Conservation (phyloP, 2,888 invertebrate species). For the Eudasyphora cyanicolor region DNA sequence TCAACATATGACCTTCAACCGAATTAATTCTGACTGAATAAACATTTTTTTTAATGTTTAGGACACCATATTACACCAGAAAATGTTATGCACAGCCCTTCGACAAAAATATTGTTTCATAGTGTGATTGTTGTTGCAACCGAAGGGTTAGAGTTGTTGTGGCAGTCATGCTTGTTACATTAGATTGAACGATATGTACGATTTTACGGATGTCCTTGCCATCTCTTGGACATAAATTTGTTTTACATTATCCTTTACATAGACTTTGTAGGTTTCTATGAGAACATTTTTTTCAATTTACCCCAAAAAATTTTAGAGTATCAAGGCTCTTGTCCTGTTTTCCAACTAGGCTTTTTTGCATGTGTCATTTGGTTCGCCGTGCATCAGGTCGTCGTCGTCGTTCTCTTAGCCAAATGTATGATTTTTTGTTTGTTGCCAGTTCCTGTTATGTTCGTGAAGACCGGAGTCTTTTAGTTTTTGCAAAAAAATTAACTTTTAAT, state of each 20-base stretch:
- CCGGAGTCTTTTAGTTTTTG: background rate
- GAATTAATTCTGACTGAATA: too few relatives aligned
- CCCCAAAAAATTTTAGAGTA: background rate
- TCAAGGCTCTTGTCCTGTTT: background rate
- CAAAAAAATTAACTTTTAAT: constrained; percentile 49
- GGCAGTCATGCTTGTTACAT: background rate
- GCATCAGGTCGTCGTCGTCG: background rate
- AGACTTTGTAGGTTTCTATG: background rate
- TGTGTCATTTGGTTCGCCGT: background rate
- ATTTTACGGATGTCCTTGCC: background rate
- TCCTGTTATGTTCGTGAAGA: background rate
- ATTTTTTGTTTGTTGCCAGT: background rate
- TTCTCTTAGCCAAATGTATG: background rate
- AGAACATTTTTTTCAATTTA: background rate
- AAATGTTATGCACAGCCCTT: too few relatives aligned
- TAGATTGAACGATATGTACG: too few relatives aligned
- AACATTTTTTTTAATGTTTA: too few relatives aligned
- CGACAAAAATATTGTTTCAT: too few relatives aligned
- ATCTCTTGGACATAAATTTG: background rate
- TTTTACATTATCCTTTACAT: background rate
- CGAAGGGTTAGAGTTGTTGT: background rate
- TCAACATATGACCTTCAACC: too few relatives aligned
- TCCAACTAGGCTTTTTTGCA: background rate
- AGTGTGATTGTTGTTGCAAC: background rate
- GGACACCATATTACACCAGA: too few relatives aligned